These are phyloP conservation scores for Ceyx erithaca DNA, from an alignment of 2,797 vertebrate species.

Conservation along the genomic window DNA sequence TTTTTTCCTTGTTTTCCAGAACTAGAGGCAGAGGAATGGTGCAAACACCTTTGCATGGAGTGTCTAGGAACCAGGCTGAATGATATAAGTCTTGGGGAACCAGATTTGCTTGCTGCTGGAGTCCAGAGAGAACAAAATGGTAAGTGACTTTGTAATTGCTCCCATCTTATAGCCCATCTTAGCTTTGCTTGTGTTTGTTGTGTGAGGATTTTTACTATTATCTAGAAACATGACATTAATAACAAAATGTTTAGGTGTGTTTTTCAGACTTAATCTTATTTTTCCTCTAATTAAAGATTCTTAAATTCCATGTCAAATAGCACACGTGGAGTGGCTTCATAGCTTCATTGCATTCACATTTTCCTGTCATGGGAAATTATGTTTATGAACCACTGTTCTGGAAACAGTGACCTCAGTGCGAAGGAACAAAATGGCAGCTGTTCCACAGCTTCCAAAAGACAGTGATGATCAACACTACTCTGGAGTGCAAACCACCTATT, in stretches of 20 bases:
- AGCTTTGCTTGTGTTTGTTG: background rate
- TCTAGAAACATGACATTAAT: background rate
- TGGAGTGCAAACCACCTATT: background rate
- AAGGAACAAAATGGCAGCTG: background rate
- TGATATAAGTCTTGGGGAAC: constrained; percentile 98
- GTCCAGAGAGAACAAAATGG: constrained; percentile 97
- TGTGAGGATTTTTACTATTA: background rate
- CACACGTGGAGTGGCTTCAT: background rate
- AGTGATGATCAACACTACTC: background rate
- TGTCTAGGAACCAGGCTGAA: constrained; percentile 95
- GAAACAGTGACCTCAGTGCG: background rate
- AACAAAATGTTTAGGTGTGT: background rate
- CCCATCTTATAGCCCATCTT: background rate
- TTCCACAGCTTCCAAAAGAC: background rate
- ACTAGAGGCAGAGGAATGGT: constrained; percentile 98
- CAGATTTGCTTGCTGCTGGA: constrained; percentile 96
- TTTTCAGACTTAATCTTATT: background rate
- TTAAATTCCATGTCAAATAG: background rate
- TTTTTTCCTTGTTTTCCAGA: constrained; percentile 79
- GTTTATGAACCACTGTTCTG: background rate
- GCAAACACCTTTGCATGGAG: constrained; percentile 95
- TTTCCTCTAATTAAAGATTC: background rate
- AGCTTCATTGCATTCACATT: background rate
- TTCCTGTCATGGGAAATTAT: background rate
- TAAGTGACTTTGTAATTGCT: constrained; percentile 76